These are phyloP conservation scores for Habroteleia sp. DNA, from an alignment of 2,888 invertebrate genomes.

Conservation along the genomic window DNA sequence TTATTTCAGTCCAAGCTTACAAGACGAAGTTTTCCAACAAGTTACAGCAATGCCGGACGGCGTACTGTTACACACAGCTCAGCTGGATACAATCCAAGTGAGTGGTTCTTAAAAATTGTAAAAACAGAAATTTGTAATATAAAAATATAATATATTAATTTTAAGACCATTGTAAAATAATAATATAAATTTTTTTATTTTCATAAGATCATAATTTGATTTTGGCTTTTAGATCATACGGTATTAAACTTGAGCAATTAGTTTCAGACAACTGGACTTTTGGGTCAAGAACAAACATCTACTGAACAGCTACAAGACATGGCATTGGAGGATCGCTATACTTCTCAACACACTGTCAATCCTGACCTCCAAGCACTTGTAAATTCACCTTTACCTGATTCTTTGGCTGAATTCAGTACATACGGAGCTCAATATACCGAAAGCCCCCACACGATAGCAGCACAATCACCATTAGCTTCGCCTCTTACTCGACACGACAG, in stretches of 20 bases:
- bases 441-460: conserved; percentile 81
- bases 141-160: conserved; percentile 1
- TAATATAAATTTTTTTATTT: too few relatives aligned
- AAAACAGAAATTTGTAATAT: too few relatives aligned
- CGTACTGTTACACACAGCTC: conserved; percentile 86
- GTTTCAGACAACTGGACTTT: conserved; percentile 79
- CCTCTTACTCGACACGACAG: conserved; percentile 85
- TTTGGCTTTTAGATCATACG: too few relatives aligned
- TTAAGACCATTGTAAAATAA: too few relatives aligned
- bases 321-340: conserved; percentile 81
- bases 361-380: conserved; percentile 89
- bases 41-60: conserved; percentile 85
- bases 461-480: conserved; percentile 85
- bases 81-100: conserved; percentile 82
- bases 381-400: conserved; percentile 90
- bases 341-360: conserved; percentile 84
- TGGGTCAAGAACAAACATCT: conserved; percentile 77
- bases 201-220: conserved; percentile 56
- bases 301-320: conserved; percentile 81
- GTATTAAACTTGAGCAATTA: too few relatives aligned
- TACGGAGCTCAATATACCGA: conserved; percentile 83
- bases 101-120: too few relatives aligned
- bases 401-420: conserved; percentile 90
- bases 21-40: conserved; percentile 90
- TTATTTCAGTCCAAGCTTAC: conserved; percentile 80